Conservation (phyloP, 2,888 invertebrate species). For the Eumacrocentrus americanus region DNA sequence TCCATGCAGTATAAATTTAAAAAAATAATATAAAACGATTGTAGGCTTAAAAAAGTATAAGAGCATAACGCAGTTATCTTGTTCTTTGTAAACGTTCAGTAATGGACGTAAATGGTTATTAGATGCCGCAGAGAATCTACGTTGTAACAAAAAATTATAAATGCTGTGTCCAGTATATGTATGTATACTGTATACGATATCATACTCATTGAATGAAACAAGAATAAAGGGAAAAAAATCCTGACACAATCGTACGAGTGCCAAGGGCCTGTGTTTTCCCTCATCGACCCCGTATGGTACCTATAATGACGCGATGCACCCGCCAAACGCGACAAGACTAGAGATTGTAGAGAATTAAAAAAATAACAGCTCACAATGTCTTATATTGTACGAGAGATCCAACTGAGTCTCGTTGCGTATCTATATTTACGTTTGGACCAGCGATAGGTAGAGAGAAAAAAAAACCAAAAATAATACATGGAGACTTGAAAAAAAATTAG, state of each 20-base stretch:
- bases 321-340: slow-evolving; percentile 15
- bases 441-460: neutral
- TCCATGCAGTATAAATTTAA: too few relatives aligned
- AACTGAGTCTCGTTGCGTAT: too few relatives aligned
- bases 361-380: neutral
- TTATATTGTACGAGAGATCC: neutral
- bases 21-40: neutral
- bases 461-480: neutral
- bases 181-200: neutral
- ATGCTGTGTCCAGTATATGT: neutral
- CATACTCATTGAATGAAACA: neutral
- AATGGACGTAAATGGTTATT: neutral
- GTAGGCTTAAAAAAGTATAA: neutral
- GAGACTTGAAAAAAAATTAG: slow-evolving; percentile 6
- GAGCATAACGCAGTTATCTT: neutral
- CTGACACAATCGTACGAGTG: slow-evolving; percentile 9
- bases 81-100: neutral
- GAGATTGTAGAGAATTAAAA: neutral
- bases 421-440: slow-evolving; percentile 5
- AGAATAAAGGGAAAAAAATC: neutral
- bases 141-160: neutral
- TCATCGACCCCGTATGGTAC: neutral
- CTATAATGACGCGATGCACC: neutral
- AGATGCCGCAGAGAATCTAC: neutral
- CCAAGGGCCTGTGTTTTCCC: slow-evolving; percentile 10